phyloP scores from a whole-genome alignment of 2,113 vertebrate genomes.

The Arenaria interpres region DNA sequence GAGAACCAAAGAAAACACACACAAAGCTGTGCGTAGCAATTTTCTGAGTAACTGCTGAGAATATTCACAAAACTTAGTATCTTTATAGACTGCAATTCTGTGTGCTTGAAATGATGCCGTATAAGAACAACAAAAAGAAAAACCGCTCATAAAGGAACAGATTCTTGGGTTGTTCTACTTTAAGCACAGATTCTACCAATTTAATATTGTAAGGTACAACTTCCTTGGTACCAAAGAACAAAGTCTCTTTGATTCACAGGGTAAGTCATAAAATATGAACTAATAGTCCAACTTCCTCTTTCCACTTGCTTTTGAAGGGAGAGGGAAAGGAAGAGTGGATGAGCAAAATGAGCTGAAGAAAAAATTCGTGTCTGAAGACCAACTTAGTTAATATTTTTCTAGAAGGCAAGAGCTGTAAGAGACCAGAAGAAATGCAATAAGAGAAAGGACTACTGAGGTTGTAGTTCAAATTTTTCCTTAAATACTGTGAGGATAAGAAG shows the following conservation, averaged over 20 bases:
- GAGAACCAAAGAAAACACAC: background rate
- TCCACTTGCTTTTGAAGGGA: background rate
- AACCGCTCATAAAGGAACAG: background rate
- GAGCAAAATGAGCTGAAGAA: background rate
- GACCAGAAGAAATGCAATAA: background rate
- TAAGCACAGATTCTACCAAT: background rate
- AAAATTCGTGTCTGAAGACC: background rate
- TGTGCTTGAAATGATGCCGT: background rate
- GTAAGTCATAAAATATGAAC: background rate
- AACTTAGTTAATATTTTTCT: background rate
- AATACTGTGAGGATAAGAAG: background rate
- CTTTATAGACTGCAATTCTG: background rate
- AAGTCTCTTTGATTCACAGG: background rate
- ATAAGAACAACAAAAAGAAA: background rate
- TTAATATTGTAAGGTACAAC: background rate
- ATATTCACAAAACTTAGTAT: background rate
- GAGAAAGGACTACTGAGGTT: background rate
- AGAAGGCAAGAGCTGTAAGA: background rate
- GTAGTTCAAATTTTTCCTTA: background rate
- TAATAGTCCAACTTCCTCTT: background rate
- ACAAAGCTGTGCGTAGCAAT: background rate
- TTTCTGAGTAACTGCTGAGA: background rate
- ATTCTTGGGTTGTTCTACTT: background rate
- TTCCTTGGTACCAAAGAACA: background rate
- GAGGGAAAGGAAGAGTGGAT: background rate